A percentile compares a stretch with the other conserved stretches of the same genome.
Evolutionary conservation across 2,797 vertebrate genomes (phyloP).

Genomic region (Poeciliopsis paucimaculata): DNA sequence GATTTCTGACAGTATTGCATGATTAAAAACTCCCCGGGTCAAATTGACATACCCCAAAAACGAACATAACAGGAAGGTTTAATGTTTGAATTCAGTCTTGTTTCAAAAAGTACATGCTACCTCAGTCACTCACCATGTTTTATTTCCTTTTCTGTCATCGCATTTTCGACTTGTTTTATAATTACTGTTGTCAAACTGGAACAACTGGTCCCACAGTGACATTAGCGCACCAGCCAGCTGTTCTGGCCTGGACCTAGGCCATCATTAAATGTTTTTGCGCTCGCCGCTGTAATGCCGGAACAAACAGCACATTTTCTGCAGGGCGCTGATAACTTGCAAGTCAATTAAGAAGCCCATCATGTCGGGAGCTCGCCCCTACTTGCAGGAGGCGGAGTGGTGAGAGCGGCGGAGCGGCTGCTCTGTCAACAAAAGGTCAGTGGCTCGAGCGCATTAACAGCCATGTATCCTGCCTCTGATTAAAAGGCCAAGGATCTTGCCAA

Average conservation of each 20-base stretch:
- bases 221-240: background rate
- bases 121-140: background rate
- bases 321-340: conserved; percentile 42
- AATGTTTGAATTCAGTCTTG: background rate
- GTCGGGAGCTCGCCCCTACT: conserved; percentile 34
- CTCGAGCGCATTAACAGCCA: conserved; percentile 42
- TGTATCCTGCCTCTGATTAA: conserved; percentile 57
- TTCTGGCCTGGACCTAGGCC: conserved; percentile 17
- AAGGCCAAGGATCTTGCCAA: conserved; percentile 45
- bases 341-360: conserved; percentile 60
- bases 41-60: too few species aligned
- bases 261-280: conserved; percentile 16
- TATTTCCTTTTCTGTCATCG: background rate
- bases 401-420: conserved; percentile 21
- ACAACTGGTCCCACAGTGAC: conserved; percentile 15
- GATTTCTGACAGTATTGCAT: too few species aligned
- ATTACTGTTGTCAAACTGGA: background rate
- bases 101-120: background rate
- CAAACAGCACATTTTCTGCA: conserved; percentile 47
- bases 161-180: background rate
- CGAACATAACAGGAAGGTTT: background rate
- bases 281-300: conserved; percentile 26
- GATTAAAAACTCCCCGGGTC: too few species aligned
- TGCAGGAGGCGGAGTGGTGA: conserved; percentile 9
- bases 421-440: conserved; percentile 64